Evolutionary conservation across 2,113 vertebrate species (phyloP), one percentile per base, ranked within the genome.

Genomic region (Passer domesticus): DNA sequence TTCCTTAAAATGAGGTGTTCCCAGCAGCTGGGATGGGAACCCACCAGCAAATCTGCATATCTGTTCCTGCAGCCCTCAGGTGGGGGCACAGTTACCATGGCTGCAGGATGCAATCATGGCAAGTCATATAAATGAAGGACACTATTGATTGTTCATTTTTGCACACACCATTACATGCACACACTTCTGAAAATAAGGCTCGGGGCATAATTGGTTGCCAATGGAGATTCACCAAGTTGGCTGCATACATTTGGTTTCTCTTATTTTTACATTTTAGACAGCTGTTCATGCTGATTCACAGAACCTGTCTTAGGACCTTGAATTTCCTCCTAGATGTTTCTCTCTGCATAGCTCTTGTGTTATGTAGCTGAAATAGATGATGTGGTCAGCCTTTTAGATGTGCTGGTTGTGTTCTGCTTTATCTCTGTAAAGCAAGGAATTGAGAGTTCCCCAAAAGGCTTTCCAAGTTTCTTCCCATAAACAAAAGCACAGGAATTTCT

Each of bases 121-220:
- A 31, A 91, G 47, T 52, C 84, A 37, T 28, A 60, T 9, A 95
- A 92, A 96, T 64, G 81, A 82, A 60, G 72, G 84, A 12, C 67
- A 39, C 81, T 79, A 91, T 82, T 82, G 92, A 94, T 85, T 68
- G 74, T 82, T 95, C 88, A 53, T 88, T 95, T 94, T 53, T 93
- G 85, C 88, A 90, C 92, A 91, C 90, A 95, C 90, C 77, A 92
- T 96, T 95, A 81, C 91, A 39, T 85, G 67, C 94, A 73, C n/a
- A 15, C 58, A n/a, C 70, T 79, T 81, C 33, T 83, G 78, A 94
- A 93, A 93, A 90, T 85, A 93, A 83, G 78, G 70, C 87, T 93
- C 0, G 37, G 43, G 47, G 70, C 66, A 15, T 92, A 96, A 92
- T 75, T 95, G 90, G 47, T 37, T 89, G 75, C 62, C 90, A 94